These are phyloP conservation scores for Kradibia gibbosae DNA, from an alignment of 1,140 invertebrate genomes.

Conservation along the genomic window DNA sequence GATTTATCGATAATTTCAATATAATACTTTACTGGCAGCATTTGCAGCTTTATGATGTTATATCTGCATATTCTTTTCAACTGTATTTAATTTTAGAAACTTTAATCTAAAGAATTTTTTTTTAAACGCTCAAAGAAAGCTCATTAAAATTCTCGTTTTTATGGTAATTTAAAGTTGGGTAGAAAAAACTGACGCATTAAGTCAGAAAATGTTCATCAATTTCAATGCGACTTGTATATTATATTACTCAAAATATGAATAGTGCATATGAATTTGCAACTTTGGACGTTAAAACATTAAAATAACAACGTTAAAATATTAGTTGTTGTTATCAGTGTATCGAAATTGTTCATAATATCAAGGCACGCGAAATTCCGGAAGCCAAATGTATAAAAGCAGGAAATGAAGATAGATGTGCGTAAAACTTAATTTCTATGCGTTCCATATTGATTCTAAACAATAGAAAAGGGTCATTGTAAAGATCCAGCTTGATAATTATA, in stretches of 20 bases:
- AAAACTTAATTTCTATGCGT: background rate
- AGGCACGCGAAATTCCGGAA: background rate
- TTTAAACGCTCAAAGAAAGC: no score
- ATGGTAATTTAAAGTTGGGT: no score
- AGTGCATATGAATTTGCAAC: background rate
- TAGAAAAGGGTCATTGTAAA: background rate
- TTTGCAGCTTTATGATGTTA: background rate
- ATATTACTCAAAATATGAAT: background rate
- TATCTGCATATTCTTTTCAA: background rate
- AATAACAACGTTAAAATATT: background rate
- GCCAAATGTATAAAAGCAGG: background rate
- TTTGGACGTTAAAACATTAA: no score
- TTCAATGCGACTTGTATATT: background rate
- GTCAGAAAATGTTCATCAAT: background rate
- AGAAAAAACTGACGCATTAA: no score
- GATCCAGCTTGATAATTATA: conserved; percentile 4
- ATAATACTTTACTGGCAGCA: background rate
- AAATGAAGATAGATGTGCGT: background rate
- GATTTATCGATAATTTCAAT: background rate
- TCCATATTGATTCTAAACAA: no score
- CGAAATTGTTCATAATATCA: background rate
- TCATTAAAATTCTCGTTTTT: no score
- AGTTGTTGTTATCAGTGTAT: background rate
- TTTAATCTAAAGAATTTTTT: no score
- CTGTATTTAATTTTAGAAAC: background rate